A percentile compares a stretch with the other conserved stretches of the same genome.
Conservation (phyloP, 2,113 vertebrate species). For the Lathamus discolor region DNA sequence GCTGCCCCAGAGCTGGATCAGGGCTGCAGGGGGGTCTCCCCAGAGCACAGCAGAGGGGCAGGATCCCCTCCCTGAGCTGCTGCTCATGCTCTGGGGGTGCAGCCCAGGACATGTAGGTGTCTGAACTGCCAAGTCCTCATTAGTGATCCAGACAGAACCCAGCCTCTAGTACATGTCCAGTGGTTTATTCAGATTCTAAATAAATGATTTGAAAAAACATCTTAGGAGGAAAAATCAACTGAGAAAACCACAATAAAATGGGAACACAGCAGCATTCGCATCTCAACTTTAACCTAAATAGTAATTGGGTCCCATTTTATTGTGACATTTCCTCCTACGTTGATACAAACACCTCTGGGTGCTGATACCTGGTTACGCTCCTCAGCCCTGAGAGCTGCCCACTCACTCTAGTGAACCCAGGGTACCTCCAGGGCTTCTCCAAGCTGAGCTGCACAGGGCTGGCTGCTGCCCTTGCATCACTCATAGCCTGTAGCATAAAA, state of each 20-base stretch:
- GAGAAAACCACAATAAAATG: conserved; percentile 21
- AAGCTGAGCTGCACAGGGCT: not conserved
- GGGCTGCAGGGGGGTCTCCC: too few species aligned
- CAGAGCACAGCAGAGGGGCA: not conserved
- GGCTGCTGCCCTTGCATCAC: not conserved
- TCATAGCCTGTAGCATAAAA: not conserved
- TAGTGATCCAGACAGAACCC: not conserved
- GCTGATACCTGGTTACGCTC: not conserved
- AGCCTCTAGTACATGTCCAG: not conserved
- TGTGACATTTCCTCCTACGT: not conserved
- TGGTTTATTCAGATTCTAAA: conserved; percentile 27
- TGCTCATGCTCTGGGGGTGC: not conserved
- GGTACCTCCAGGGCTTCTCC: not conserved
- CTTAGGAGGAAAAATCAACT: not conserved
- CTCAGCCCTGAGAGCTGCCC: not conserved
- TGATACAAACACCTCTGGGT: not conserved
- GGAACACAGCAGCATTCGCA: not conserved
- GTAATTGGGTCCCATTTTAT: not conserved
- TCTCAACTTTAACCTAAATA: not conserved
- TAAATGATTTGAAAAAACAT: not conserved
- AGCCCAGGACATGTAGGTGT: not conserved
- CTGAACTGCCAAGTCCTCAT: not conserved
- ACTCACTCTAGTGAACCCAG: accelerated
- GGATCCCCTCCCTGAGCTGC: not conserved
- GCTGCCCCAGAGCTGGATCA: too few species aligned